Evolutionary conservation across 1,140 invertebrate species (phyloP).

Genomic region (Papilio helenus): DNA sequence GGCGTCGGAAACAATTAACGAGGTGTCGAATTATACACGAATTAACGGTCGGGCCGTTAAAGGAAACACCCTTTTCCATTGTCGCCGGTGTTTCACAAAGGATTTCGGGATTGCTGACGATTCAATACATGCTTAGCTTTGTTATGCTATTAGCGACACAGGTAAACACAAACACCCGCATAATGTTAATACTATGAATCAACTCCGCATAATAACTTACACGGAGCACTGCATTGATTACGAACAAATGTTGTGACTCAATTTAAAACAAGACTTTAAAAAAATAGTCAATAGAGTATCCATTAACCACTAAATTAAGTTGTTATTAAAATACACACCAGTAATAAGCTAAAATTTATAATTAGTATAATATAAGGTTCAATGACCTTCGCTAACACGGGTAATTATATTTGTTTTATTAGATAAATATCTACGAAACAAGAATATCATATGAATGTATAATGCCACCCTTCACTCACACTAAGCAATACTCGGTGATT

Average conservation of each 20-base stretch:
- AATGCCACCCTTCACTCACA: conserved; percentile 18
- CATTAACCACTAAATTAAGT: too few relatives aligned
- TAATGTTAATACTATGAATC: conserved; percentile 17
- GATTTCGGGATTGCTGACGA: conserved; percentile 80
- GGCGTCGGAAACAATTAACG: conserved; percentile 82
- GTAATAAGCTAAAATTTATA: too few relatives aligned
- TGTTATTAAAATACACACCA: neutral
- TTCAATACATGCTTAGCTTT: conserved; percentile 79
- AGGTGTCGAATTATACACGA: conserved; percentile 83
- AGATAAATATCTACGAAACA: neutral
- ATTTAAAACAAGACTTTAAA: neutral
- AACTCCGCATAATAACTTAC: conserved; percentile 7
- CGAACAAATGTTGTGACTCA: neutral
- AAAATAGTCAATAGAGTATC: too few relatives aligned
- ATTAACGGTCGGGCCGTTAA: conserved; percentile 79
- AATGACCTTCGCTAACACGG: neutral
- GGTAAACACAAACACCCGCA: conserved; percentile 43
- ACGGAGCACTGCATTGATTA: neutral
- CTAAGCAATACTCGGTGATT: conserved; percentile 39
- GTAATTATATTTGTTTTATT: neutral
- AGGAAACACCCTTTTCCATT: conserved; percentile 81
- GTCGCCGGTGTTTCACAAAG: conserved; percentile 73
- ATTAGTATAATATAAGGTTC: neutral
- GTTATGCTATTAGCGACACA: conserved; percentile 70
- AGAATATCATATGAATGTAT: neutral